phyloP scores from a whole-genome alignment of 2,113 vertebrate genomes.

The Pseudorasbora parva region DNA sequence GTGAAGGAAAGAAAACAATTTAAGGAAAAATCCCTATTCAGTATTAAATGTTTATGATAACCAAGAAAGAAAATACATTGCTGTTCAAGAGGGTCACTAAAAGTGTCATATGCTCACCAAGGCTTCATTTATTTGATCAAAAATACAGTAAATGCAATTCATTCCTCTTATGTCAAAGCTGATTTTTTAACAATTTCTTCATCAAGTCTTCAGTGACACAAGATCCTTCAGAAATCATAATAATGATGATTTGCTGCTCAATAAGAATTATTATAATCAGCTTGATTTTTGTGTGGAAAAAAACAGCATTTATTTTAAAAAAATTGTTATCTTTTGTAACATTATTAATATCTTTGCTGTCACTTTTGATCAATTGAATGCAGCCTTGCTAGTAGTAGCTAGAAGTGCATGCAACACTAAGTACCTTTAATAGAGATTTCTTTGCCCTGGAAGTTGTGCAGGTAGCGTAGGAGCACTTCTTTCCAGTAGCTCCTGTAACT shows the following conservation, averaged over 20 bases:
- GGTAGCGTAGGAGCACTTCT: constrained; percentile 92
- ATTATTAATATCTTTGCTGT: neutral
- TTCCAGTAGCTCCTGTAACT: constrained; percentile 95
- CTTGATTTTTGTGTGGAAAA: too few species aligned
- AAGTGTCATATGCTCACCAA: neutral
- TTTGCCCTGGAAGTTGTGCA: constrained; percentile 95
- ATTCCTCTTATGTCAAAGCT: neutral
- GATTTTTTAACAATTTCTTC: too few species aligned
- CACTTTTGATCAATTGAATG: neutral
- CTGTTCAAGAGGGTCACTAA: neutral
- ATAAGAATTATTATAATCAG: too few species aligned
- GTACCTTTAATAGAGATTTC: constrained; percentile 98
- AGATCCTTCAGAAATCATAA: neutral
- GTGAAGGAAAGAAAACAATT: neutral
- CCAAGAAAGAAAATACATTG: neutral
- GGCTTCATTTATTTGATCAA: neutral
- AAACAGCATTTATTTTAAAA: neutral
- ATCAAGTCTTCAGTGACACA: neutral
- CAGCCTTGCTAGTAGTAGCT: neutral
- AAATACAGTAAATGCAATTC: neutral
- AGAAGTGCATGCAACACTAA: neutral
- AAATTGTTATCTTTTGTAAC: neutral
- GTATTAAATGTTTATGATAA: neutral
- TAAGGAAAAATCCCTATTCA: neutral
- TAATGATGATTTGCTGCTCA: too few species aligned